Conservation (phyloP, 2,797 vertebrate genomes). For the Meda fulgida region DNA sequence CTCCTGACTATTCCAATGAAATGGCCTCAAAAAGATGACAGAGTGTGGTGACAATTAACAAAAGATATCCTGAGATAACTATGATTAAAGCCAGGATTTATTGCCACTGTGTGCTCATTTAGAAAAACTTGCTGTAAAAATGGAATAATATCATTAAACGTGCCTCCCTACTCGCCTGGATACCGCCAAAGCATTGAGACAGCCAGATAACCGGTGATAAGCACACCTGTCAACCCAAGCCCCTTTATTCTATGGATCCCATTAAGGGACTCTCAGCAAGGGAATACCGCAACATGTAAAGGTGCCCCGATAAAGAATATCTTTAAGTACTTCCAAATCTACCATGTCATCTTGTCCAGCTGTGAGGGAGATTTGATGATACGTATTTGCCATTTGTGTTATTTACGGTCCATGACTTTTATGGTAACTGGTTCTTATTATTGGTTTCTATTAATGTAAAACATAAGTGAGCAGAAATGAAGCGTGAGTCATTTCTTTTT, state of each 20-base stretch:
- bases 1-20: conserved; percentile 11
- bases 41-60: conserved; percentile 62
- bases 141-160: conserved; percentile 72
- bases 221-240: conserved; percentile 56
- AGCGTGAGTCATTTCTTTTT: conserved; percentile 92
- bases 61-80: conserved; percentile 49
- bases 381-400: conserved; percentile 92
- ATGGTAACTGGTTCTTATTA: conserved; percentile 92
- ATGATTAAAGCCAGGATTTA: conserved; percentile 64
- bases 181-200: conserved; percentile 50
- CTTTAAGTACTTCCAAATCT: conserved; percentile 83
- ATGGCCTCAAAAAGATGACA: conserved; percentile 36
- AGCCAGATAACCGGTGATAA: conserved; percentile 56
- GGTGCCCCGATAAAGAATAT: conserved; percentile 77
- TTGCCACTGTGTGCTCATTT: conserved; percentile 54
- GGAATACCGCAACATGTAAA: conserved; percentile 77
- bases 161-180: conserved; percentile 37
- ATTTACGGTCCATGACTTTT: conserved; percentile 94
- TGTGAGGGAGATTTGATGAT: conserved; percentile 87
- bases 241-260: conserved; percentile 55
- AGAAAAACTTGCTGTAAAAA: conserved; percentile 69
- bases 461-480: conserved; percentile 97
- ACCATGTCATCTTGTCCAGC: conserved; percentile 81
- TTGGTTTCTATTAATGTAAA: conserved; percentile 96
- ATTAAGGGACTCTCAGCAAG: conserved; percentile 52